Conservation (phyloP, 2,888 invertebrate species). For the Notodonta dromedarius region DNA sequence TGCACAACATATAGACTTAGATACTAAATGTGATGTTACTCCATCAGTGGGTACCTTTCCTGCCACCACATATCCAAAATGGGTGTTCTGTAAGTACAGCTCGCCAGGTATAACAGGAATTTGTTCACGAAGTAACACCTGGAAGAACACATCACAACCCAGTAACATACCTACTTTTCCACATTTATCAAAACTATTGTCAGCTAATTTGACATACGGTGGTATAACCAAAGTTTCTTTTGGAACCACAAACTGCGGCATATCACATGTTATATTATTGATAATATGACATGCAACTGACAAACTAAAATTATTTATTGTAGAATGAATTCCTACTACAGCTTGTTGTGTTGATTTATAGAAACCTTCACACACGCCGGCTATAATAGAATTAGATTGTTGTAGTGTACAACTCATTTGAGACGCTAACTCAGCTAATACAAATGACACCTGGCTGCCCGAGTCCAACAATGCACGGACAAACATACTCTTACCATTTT, state of each 20-base stretch:
- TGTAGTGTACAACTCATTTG: neutral
- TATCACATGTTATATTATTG: conserved; percentile 8
- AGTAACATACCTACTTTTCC: conserved; percentile 13
- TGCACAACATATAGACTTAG: neutral
- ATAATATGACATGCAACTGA: conserved; percentile 5
- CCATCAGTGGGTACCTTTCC: conserved; percentile 4
- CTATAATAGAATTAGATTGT: neutral
- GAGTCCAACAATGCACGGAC: neutral
- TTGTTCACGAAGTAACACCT: conserved; percentile 13
- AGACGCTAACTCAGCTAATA: neutral
- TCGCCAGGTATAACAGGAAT: neutral
- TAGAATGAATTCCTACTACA: neutral
- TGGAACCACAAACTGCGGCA: conserved; percentile 13
- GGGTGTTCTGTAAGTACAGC: conserved; percentile 6
- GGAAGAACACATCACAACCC: conserved; percentile 18
- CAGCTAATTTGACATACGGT: conserved; percentile 8
- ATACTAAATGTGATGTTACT: neutral
- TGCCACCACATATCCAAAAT: conserved; percentile 11
- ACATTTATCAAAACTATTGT: conserved; percentile 5
- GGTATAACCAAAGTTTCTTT: conserved; percentile 2
- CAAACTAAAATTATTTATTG: neutral
- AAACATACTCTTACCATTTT: neutral
- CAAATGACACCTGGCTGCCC: conserved; percentile 4
- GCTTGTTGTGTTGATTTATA: neutral
- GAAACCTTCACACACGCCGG: neutral